A percentile compares a stretch with the other conserved stretches of the same genome.
These are phyloP conservation scores for Macaria notata DNA, from an alignment of 2,888 invertebrate species.

Conservation along the genomic window DNA sequence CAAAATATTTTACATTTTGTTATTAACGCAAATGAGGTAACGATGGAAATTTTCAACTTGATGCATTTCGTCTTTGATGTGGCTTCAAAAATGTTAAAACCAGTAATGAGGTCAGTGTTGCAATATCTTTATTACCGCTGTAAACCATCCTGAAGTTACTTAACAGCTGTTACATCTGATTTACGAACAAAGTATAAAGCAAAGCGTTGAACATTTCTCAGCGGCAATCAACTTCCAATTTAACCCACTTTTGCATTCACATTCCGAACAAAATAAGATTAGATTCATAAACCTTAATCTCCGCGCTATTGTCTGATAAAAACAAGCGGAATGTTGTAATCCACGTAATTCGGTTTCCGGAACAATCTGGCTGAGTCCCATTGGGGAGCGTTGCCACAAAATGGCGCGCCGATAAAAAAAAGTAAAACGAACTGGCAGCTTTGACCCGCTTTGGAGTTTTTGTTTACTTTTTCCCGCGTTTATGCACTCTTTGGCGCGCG, in stretches of 20 bases:
- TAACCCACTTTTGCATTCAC: conserved; percentile 5
- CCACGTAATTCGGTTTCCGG: conserved; percentile 55
- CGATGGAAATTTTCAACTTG: neutral
- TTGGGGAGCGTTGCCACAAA: conserved; percentile 27
- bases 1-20: conserved; percentile 8
- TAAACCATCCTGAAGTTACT: conserved; percentile 24
- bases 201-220: conserved; percentile 5
- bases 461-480: conserved; percentile 43
- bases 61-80: conserved; percentile 26
- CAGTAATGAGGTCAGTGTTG: conserved; percentile 31
- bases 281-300: conserved; percentile 18
- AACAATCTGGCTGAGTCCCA: conserved; percentile 33
- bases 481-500: conserved; percentile 27
- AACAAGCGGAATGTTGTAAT: conserved; percentile 33
- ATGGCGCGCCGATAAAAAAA: conserved; percentile 50
- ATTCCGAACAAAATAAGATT: conserved; percentile 6
- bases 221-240: conserved; percentile 7
- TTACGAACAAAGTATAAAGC: conserved; percentile 11
- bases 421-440: conserved; percentile 52
- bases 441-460: conserved; percentile 51
- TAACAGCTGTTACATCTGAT: conserved; percentile 23
- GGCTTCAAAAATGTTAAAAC: conserved; percentile 28
- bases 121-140: conserved; percentile 30
- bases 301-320: conserved; percentile 15
- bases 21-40: conserved; percentile 14